Evolutionary conservation across 2,797 vertebrate species (phyloP).

Genomic region (Chaetophractus vellerosus): DNA sequence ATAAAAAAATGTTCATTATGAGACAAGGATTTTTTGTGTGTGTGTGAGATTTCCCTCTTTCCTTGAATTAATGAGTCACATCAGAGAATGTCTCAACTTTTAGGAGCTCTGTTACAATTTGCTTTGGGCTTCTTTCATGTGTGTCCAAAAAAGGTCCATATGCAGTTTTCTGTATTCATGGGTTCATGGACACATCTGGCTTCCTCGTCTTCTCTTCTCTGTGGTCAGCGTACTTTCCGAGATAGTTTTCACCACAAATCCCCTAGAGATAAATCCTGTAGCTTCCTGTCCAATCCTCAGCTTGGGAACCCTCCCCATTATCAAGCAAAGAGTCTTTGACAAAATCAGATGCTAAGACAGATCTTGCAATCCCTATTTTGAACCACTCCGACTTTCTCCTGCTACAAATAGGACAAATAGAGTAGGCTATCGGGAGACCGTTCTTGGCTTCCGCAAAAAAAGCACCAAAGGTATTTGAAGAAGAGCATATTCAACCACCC

Average conservation of each 20-base stretch:
- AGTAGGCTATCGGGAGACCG: not conserved
- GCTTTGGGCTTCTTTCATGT: conserved; percentile 88
- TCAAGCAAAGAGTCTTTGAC: conserved; percentile 57
- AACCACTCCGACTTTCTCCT: not conserved
- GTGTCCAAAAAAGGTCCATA: conserved; percentile 88
- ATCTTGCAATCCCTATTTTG: conserved; percentile 38
- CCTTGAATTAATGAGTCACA: conserved; percentile 83
- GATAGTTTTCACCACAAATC: conserved; percentile 85
- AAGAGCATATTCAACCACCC: not conserved
- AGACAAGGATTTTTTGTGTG: conserved; percentile 71
- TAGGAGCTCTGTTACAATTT: conserved; percentile 87
- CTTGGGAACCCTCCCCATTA: conserved; percentile 66
- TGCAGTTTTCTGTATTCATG: conserved; percentile 81
- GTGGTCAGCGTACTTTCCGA: conserved; percentile 84
- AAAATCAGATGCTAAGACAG: conserved; percentile 45
- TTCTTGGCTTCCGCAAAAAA: conserved; percentile 49
- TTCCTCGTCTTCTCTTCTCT: conserved; percentile 86
- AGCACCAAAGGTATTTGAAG: conserved; percentile 54
- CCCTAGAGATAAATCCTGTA: conserved; percentile 83
- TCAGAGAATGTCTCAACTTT: conserved; percentile 85
- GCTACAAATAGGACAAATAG: not conserved
- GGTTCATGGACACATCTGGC: conserved; percentile 83
- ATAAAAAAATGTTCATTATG: conserved; percentile 64
- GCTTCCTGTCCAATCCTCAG: conserved; percentile 73
- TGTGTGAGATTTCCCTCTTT: conserved; percentile 70